Evolutionary conservation across 2,888 invertebrate species (phyloP).

Genomic region (Tyria jacobaeae): DNA sequence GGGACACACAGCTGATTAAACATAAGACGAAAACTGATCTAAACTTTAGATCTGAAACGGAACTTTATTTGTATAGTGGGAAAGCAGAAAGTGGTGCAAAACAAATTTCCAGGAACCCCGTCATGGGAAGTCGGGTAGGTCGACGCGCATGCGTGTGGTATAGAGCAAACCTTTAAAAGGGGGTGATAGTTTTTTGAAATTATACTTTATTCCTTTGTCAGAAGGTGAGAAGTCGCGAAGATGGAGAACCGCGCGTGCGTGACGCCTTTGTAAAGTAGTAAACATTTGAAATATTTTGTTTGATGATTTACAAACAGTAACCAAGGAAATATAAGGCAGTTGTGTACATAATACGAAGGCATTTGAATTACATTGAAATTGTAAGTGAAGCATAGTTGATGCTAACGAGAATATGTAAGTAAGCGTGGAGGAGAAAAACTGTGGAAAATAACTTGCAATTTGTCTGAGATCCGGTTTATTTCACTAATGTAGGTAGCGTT

Average conservation of each 20-base stretch:
- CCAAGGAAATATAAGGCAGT: constrained; percentile 65
- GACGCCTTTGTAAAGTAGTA: constrained; percentile 57
- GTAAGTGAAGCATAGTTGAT: constrained; percentile 15
- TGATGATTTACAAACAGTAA: constrained; percentile 69
- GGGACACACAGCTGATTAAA: constrained; percentile 82
- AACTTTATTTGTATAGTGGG: constrained; percentile 63
- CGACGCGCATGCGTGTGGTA: constrained; percentile 75
- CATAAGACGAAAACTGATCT: constrained; percentile 68
- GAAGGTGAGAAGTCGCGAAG: constrained; percentile 45
- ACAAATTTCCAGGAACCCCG: constrained; percentile 57
- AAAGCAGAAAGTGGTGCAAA: constrained; percentile 63
- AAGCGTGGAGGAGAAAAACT: constrained; percentile 8
- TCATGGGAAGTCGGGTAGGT: constrained; percentile 62
- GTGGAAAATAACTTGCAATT: constrained; percentile 8
- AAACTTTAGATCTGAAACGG: constrained; percentile 58
- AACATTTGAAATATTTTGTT: constrained; percentile 73
- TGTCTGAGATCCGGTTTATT: background rate
- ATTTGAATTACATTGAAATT: constrained; percentile 39
- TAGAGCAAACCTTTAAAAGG: constrained; percentile 63
- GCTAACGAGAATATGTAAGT: background rate
- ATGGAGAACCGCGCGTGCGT: constrained; percentile 60
- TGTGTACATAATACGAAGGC: constrained; percentile 54
- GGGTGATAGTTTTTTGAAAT: constrained; percentile 36
- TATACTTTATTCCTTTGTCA: constrained; percentile 48
- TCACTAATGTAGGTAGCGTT: background rate